Conservation (phyloP, 2,113 vertebrate genomes). For the Amblyornis subalaris region DNA sequence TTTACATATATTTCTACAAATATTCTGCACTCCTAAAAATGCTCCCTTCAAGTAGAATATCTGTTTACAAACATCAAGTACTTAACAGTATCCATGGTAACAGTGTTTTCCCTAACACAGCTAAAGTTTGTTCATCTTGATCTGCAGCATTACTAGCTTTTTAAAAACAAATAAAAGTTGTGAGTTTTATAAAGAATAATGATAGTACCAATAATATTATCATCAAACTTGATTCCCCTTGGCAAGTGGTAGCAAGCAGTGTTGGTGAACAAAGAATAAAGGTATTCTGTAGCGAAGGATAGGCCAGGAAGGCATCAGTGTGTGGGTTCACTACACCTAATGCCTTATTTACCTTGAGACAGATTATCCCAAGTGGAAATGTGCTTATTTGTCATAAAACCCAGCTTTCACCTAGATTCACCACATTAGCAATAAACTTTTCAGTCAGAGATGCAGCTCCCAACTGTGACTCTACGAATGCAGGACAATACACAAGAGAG, state of each 20-base stretch:
- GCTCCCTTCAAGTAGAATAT: neutral
- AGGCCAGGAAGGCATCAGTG: neutral
- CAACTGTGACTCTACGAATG: neutral
- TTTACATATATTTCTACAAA: neutral
- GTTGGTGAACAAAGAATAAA: neutral
- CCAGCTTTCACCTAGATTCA: neutral
- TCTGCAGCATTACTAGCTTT: neutral
- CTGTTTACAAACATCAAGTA: neutral
- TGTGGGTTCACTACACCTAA: neutral
- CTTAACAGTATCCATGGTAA: neutral
- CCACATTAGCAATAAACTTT: neutral
- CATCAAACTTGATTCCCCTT: neutral
- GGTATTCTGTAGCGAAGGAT: neutral
- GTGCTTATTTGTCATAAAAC: neutral
- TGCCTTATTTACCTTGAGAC: neutral
- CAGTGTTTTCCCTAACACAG: neutral
- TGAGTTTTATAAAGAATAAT: neutral
- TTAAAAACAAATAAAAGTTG: neutral
- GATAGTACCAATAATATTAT: neutral
- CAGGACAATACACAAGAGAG: neutral
- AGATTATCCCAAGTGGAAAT: neutral
- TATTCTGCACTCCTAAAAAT: neutral
- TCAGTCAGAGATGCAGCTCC: neutral
- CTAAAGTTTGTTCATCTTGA: neutral
- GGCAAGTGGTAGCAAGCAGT: neutral